These are phyloP conservation scores for Chrysodeixis includens DNA, from an alignment of 2,888 invertebrate genomes.

Conservation along the genomic window DNA sequence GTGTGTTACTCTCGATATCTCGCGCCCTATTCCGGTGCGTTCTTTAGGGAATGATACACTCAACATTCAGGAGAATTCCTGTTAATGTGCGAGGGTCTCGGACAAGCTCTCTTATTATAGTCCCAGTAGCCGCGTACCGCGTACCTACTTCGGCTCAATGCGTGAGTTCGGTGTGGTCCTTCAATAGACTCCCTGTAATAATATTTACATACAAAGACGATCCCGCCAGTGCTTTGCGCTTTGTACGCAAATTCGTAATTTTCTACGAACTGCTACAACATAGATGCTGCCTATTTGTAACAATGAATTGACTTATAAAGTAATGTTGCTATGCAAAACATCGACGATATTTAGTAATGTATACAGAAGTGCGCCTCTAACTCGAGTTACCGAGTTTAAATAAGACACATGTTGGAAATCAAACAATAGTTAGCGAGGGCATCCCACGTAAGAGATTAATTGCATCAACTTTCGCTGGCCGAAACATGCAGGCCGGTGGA, in stretches of 20 bases:
- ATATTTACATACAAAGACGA: conserved; percentile 85
- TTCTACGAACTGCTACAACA: conserved; percentile 70
- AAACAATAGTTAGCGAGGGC: conserved; percentile 70
- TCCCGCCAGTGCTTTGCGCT: conserved; percentile 75
- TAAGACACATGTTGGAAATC: conserved; percentile 69
- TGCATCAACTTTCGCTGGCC: conserved; percentile 79
- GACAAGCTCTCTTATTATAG: conserved; percentile 70
- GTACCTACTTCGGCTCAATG: conserved; percentile 69
- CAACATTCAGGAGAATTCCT: conserved; percentile 59
- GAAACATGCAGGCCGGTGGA: conserved; percentile 66
- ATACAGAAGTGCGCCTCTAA: conserved; percentile 31
- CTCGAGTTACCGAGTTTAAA: conserved; percentile 55
- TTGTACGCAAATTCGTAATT: conserved; percentile 81
- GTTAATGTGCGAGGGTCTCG: conserved; percentile 68
- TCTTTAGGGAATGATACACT: conserved; percentile 60
- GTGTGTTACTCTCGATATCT: conserved; percentile 42
- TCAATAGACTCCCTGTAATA: conserved; percentile 80
- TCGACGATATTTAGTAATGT: conserved; percentile 23
- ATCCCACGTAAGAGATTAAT: conserved; percentile 75
- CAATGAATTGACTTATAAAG: conserved; percentile 42
- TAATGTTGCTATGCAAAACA: conserved; percentile 38
- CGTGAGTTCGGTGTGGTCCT: conserved; percentile 76
- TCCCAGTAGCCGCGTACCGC: conserved; percentile 63
- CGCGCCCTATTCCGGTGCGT: conserved; percentile 30
- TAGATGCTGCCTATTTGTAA: conserved; percentile 33